Evolutionary conservation across 1,140 invertebrate species (phyloP).

Genomic region (Platyura marginata): DNA sequence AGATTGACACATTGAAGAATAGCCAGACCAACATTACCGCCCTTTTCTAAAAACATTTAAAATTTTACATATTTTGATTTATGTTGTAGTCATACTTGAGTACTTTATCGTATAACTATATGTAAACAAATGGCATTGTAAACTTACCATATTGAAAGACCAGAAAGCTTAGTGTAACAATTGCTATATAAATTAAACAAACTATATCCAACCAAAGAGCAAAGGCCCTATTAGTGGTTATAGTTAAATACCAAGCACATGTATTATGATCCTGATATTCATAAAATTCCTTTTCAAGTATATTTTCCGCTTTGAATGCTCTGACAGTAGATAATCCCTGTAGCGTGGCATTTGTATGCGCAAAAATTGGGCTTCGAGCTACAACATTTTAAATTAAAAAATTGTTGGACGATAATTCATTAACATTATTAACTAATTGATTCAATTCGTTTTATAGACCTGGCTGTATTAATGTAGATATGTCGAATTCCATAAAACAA

Average conservation of each 20-base stretch:
- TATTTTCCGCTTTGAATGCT: constrained; percentile 39
- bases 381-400: constrained; percentile 1
- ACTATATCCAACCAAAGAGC: constrained; percentile 41
- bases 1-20: constrained; percentile 61
- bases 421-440: constrained; percentile 40
- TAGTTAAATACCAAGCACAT: constrained; percentile 44
- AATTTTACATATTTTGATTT: constrained; percentile 15
- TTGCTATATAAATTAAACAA: constrained; percentile 42
- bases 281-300: constrained; percentile 43
- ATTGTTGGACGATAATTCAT: neutral
- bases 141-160: constrained; percentile 8
- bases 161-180: constrained; percentile 36
- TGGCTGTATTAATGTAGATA: constrained; percentile 61
- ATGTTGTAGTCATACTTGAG: neutral
- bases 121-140: constrained; percentile 4
- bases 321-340: constrained; percentile 68
- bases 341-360: constrained; percentile 61
- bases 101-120: too few species aligned
- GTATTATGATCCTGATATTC: constrained; percentile 50
- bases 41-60: constrained; percentile 34
- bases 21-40: constrained; percentile 57
- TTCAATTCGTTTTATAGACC: constrained; percentile 67
- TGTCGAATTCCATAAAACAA: constrained; percentile 47
- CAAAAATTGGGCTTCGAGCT: constrained; percentile 67
- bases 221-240: constrained; percentile 42